Conservation (phyloP, 2,888 invertebrate genomes). For the Boloria selene region DNA sequence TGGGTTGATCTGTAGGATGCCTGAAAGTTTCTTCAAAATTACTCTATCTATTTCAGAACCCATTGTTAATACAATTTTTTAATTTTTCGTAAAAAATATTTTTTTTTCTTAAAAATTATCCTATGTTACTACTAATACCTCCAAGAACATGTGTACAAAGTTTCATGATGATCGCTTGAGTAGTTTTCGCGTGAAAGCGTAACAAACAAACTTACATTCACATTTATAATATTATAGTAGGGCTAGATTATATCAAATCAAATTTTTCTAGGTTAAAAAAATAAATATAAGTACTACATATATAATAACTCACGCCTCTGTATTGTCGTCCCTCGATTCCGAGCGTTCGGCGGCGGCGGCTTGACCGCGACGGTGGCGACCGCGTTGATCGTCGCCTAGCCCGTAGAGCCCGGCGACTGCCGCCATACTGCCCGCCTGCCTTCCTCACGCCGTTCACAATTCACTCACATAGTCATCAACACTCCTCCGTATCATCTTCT, state of each 20-base stretch:
- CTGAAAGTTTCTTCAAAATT: too few species aligned
- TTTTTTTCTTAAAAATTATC: too few species aligned
- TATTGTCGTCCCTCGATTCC: slow-evolving; percentile 82
- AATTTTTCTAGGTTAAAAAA: not conserved
- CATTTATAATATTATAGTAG: too few species aligned
- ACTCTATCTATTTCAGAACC: too few species aligned
- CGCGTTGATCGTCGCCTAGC: slow-evolving; percentile 88
- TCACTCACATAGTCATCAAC: slow-evolving; percentile 46
- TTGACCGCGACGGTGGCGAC: slow-evolving; percentile 75
- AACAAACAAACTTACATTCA: too few species aligned
- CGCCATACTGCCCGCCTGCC: slow-evolving; percentile 79
- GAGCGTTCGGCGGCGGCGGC: slow-evolving; percentile 86
- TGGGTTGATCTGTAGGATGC: too few species aligned
- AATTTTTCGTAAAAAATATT: too few species aligned
- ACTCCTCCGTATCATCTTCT: slow-evolving; percentile 22
- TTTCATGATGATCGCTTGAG: too few species aligned
- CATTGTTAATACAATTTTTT: too few species aligned
- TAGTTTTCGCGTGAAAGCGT: too few species aligned
- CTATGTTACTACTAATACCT: too few species aligned
- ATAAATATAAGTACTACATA: not conserved
- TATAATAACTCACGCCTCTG: slow-evolving; percentile 80
- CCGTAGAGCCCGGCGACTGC: slow-evolving; percentile 91
- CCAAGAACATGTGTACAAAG: too few species aligned
- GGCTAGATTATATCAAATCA: not conserved
- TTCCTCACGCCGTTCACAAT: slow-evolving; percentile 47